phyloP scores from a whole-genome alignment of 2,888 invertebrate genomes.

The Ophioninae sp. region DNA sequence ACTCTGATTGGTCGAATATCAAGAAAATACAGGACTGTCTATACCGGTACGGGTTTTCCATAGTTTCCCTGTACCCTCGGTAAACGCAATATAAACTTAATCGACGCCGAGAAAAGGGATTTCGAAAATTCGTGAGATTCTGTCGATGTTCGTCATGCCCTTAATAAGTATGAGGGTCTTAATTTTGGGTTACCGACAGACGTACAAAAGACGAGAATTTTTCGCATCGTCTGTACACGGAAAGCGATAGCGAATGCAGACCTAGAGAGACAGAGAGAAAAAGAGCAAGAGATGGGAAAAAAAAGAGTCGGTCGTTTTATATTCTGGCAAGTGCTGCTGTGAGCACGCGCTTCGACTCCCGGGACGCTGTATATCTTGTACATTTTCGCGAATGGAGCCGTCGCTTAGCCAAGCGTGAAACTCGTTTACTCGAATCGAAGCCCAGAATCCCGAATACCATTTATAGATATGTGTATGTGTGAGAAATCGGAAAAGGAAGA shows the following conservation, averaged over 20 bases:
- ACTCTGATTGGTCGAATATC: no score
- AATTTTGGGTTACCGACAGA: background rate
- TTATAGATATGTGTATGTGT: background rate
- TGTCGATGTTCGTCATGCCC: no score
- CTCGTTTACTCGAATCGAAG: slow-evolving; percentile 77
- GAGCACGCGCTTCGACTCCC: slow-evolving; percentile 61
- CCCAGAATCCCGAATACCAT: slow-evolving; percentile 46
- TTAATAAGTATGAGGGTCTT: background rate
- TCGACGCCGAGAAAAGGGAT: no score
- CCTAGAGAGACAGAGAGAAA: slow-evolving; percentile 25
- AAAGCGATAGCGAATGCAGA: background rate
- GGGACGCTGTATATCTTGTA: slow-evolving; percentile 74
- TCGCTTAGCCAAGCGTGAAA: slow-evolving; percentile 80
- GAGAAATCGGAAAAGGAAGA: slow-evolving; percentile 1
- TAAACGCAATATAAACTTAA: no score
- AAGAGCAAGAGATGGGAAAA: slow-evolving; percentile 57
- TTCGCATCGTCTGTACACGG: slow-evolving; percentile 34
- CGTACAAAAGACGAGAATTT: background rate
- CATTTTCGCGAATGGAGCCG: slow-evolving; percentile 78
- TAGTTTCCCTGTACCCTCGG: no score
- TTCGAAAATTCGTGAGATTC: no score
- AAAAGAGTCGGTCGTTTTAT: slow-evolving; percentile 64
- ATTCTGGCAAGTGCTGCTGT: slow-evolving; percentile 69
- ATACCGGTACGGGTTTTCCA: no score
- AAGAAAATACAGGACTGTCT: no score